These are phyloP conservation scores for Petaurus breviceps DNA, from an alignment of 2,113 vertebrate species.

Conservation along the genomic window DNA sequence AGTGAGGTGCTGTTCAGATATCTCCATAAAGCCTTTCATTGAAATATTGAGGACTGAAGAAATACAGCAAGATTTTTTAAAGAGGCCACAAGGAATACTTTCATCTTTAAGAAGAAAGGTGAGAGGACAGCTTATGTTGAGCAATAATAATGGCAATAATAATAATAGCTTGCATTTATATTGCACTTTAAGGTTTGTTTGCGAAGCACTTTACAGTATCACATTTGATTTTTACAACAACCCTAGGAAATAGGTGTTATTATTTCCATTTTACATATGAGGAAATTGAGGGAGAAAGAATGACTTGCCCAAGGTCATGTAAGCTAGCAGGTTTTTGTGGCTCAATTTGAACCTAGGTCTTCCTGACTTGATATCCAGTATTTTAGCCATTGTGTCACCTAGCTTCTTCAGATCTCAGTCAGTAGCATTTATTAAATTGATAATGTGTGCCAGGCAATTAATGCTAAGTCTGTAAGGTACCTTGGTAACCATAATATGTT, in stretches of 20 bases:
- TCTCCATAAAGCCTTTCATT: no score
- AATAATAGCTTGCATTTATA: background rate
- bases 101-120: background rate
- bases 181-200: background rate
- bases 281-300: background rate
- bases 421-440: no score
- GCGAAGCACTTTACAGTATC: background rate
- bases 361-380: no score
- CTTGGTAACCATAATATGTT: background rate
- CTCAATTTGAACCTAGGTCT: no score
- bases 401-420: no score
- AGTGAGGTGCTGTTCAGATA: background rate
- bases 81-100: background rate
- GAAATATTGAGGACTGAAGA: no score
- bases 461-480: background rate
- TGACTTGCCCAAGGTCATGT: no score
- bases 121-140: background rate
- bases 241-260: background rate
- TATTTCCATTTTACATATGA: background rate
- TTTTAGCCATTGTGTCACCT: no score
- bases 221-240: background rate
- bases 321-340: no score
- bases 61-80: background rate
- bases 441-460: background rate
- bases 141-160: no score